phyloP scores from a whole-genome alignment of 2,113 vertebrate genomes.

The Semicossyphus pulcher region DNA sequence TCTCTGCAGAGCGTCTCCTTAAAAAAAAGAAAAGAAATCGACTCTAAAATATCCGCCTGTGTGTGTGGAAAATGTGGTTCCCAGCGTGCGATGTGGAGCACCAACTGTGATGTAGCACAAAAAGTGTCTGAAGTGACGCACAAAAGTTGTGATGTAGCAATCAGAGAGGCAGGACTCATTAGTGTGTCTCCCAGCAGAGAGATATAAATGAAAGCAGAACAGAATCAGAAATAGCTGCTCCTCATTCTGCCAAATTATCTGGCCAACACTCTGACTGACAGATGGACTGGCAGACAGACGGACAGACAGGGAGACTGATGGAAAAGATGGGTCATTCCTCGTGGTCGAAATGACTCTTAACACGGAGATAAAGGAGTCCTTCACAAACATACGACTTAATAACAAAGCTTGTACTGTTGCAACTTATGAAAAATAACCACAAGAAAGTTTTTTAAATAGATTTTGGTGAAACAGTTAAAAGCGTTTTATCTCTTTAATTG shows the following conservation, averaged over 20 bases:
- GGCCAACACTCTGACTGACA: slow-evolving; percentile 14
- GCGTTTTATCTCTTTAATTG: too few relatives aligned
- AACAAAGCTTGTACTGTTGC: too few relatives aligned
- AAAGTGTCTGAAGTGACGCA: slow-evolving; percentile 57
- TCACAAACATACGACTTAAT: not conserved
- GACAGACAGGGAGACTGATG: slow-evolving; percentile 4
- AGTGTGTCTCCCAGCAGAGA: slow-evolving; percentile 68
- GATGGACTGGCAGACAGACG: slow-evolving; percentile 4
- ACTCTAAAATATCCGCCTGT: slow-evolving; percentile 12
- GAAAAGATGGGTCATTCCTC: slow-evolving; percentile 16
- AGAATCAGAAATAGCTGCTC: slow-evolving; percentile 56
- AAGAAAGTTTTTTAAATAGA: too few relatives aligned
- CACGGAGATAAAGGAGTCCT: too few relatives aligned
- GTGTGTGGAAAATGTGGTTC: slow-evolving; percentile 40
- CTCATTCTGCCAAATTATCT: slow-evolving; percentile 41
- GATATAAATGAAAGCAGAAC: slow-evolving; percentile 58
- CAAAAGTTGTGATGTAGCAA: slow-evolving; percentile 66
- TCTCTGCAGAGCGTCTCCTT: not conserved
- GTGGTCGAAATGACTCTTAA: slow-evolving; percentile 15
- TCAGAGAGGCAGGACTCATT: slow-evolving; percentile 65
- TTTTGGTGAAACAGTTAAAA: too few relatives aligned
- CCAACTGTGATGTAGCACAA: slow-evolving; percentile 62
- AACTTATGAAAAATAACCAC: too few relatives aligned
- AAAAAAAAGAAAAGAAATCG: not conserved
- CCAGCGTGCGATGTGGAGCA: slow-evolving; percentile 30